Conservation (phyloP, 2,113 vertebrate species). For the Semnornis frantzii region DNA sequence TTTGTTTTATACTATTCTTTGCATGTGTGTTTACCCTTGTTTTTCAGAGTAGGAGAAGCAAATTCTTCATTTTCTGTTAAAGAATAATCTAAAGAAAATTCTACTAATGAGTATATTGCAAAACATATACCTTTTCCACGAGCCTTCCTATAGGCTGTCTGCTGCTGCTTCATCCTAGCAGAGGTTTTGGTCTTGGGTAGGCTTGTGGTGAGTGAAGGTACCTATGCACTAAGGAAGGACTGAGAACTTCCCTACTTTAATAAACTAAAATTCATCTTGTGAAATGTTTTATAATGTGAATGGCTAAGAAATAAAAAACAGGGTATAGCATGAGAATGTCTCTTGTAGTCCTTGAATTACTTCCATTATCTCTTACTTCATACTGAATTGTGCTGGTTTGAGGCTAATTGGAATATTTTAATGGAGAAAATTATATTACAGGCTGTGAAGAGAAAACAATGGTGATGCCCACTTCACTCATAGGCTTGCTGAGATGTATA, state of each 20-base stretch:
- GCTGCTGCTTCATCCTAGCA: not conserved
- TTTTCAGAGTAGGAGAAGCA: not conserved
- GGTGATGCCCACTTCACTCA: too few relatives aligned
- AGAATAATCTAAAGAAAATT: not conserved
- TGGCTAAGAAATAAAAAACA: not conserved
- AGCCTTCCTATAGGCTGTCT: not conserved
- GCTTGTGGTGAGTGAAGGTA: not conserved
- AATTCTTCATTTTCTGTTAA: not conserved
- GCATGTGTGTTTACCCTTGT: not conserved
- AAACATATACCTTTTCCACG: not conserved
- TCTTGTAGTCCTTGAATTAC: not conserved
- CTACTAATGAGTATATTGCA: not conserved
- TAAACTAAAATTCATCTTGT: not conserved
- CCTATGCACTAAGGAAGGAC: not conserved
- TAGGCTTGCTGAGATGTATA: too few relatives aligned
- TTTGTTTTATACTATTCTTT: not conserved
- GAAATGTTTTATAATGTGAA: not conserved
- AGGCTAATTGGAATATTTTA: too few relatives aligned
- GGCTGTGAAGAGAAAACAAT: too few relatives aligned
- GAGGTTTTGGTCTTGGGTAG: not conserved
- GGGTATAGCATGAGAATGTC: not conserved
- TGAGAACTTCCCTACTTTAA: not conserved
- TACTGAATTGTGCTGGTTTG: not conserved
- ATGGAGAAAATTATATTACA: too few relatives aligned
- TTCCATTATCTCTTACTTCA: not conserved